A percentile compares a stretch with the other conserved stretches of the same genome.
These are phyloP conservation scores for Antechinus stuartii DNA, from an alignment of 2,113 vertebrate species.

Conservation along the genomic window DNA sequence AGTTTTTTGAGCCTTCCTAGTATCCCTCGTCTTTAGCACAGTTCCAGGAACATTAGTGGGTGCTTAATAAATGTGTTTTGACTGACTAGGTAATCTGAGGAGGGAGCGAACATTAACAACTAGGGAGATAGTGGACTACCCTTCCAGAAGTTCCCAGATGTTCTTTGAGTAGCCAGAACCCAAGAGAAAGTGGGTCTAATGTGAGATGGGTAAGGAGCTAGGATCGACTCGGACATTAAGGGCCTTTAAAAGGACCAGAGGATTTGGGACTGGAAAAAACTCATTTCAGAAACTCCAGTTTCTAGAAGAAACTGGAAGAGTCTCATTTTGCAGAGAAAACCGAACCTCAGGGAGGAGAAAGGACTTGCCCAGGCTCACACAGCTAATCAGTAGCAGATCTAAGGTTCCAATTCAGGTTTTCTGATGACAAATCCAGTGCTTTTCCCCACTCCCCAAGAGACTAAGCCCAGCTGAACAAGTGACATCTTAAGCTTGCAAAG, in stretches of 20 bases:
- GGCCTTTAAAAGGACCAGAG: not conserved
- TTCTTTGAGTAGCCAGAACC: slow-evolving; percentile 37
- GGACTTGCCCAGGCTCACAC: slow-evolving; percentile 4
- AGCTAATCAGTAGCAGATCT: slow-evolving; percentile 9
- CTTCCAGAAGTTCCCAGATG: slow-evolving; percentile 29
- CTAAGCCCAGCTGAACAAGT: not conserved
- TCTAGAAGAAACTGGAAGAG: no score
- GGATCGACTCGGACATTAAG: not conserved
- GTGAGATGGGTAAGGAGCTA: slow-evolving; percentile 16
- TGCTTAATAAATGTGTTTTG: not conserved
- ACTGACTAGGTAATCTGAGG: not conserved
- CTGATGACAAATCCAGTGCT: not conserved
- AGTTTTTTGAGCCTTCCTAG: not conserved
- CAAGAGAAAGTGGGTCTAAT: slow-evolving; percentile 30
- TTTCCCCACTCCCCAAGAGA: not conserved
- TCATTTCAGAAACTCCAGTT: no score
- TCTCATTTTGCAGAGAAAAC: slow-evolving; percentile 18
- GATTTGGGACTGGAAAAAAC: no score
- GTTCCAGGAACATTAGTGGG: not conserved
- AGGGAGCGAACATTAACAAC: slow-evolving; percentile 13
- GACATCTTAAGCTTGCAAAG: not conserved
- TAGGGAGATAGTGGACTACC: not conserved
- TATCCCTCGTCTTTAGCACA: not conserved
- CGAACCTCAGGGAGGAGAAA: not conserved
- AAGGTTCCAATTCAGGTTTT: slow-evolving; percentile 14